phyloP scores from a whole-genome alignment of 1,140 invertebrate genomes.

The Ooceraea biroi region DNA sequence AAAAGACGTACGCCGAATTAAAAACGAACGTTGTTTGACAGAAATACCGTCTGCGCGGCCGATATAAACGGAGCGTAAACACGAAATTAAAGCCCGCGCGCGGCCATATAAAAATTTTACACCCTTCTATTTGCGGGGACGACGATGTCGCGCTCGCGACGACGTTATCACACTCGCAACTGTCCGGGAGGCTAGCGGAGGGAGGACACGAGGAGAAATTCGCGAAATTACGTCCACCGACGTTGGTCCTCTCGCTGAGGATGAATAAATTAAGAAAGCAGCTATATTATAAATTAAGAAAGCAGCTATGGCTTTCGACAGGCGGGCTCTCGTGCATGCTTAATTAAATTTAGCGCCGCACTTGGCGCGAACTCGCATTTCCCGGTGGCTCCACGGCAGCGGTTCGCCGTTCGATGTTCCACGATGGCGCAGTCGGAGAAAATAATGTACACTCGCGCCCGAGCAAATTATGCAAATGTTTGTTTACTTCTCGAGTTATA shows the following conservation, averaged over 20 bases:
- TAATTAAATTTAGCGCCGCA: constrained; percentile 65
- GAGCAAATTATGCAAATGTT: constrained; percentile 54
- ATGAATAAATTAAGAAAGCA: constrained; percentile 57
- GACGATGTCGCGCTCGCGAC: background rate
- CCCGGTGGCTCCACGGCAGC: background rate
- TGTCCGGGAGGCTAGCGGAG: constrained; percentile 10
- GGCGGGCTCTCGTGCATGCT: constrained; percentile 40
- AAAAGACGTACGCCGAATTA: constrained; percentile 28
- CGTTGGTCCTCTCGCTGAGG: constrained; percentile 5
- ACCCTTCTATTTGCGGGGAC: background rate
- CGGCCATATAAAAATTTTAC: constrained; percentile 25
- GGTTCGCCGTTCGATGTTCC: background rate
- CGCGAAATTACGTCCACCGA: constrained; percentile 33
- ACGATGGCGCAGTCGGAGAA: background rate
- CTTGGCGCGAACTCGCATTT: constrained; percentile 24
- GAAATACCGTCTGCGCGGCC: background rate
- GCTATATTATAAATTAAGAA: constrained; percentile 52
- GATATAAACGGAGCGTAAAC: constrained; percentile 30
- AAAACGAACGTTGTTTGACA: background rate
- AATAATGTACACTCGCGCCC: constrained; percentile 31
- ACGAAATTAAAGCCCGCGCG: constrained; percentile 18
- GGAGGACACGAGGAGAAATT: constrained; percentile 43
- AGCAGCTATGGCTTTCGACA: constrained; percentile 25
- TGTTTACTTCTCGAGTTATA: constrained; percentile 16
- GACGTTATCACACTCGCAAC: background rate